Conservation (phyloP, 2,888 invertebrate genomes). For the Fragum sueziense region DNA sequence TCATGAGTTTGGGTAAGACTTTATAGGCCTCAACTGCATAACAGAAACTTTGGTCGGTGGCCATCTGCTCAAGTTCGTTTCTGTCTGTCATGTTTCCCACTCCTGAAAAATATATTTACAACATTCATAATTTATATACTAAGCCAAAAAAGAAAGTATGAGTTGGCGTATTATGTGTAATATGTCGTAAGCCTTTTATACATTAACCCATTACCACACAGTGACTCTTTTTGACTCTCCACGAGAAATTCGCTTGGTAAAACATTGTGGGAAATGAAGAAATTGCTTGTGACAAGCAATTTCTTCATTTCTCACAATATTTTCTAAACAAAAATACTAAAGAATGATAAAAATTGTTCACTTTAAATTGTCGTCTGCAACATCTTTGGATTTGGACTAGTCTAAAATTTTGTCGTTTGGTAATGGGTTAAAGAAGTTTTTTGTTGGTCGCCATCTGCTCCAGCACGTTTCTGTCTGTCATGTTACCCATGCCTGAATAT, state of each 20-base stretch:
- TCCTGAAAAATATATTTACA: constrained; percentile 72
- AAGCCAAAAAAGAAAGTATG: too few relatives aligned
- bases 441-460: constrained; percentile 54
- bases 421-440: too few relatives aligned
- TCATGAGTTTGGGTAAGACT: constrained; percentile 33
- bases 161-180: too few relatives aligned
- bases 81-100: constrained; percentile 59
- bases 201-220: too few relatives aligned
- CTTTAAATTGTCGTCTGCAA: too few relatives aligned
- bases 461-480: constrained; percentile 53
- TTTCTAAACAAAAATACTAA: too few relatives aligned
- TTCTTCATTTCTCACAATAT: not conserved
- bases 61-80: constrained; percentile 53
- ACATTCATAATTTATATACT: too few relatives aligned
- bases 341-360: too few relatives aligned
- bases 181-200: too few relatives aligned
- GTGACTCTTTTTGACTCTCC: not conserved
- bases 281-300: not conserved
- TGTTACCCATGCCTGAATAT: constrained; percentile 67
- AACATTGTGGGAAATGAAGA: not conserved
- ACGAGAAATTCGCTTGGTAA: not conserved
- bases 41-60: constrained; percentile 45
- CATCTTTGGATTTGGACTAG: too few relatives aligned
- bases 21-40: constrained; percentile 52
- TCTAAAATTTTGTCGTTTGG: too few relatives aligned